Evolutionary conservation across 1,140 invertebrate species (phyloP).

Genomic region (Capitella teleta): DNA sequence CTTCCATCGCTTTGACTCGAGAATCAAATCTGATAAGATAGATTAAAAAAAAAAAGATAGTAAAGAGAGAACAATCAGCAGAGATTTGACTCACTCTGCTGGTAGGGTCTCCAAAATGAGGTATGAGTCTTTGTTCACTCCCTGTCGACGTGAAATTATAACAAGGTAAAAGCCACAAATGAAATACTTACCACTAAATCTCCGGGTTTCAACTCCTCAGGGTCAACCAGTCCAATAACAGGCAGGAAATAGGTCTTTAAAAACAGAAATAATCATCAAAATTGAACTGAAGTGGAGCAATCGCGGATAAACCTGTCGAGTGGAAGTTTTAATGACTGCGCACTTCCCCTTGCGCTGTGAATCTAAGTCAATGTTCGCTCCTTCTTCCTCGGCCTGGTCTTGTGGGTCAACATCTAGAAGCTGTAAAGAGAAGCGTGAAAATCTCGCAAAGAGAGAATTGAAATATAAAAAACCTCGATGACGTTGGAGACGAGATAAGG

Average conservation of each 20-base stretch:
- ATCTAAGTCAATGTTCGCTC: slow-evolving; percentile 95
- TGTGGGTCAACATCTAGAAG: slow-evolving; percentile 82
- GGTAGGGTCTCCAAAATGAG: slow-evolving; percentile 90
- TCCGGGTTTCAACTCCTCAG: slow-evolving; percentile 92
- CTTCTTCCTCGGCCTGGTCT: slow-evolving; percentile 93
- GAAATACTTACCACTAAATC: slow-evolving; percentile 62
- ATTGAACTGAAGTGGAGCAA: neutral
- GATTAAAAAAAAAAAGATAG: too few relatives aligned
- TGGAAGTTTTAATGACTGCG: slow-evolving; percentile 99
- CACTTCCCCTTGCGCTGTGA: slow-evolving; percentile 98
- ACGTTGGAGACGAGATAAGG: slow-evolving; percentile 99
- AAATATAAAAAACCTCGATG: slow-evolving; percentile 61
- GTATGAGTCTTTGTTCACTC: slow-evolving; percentile 99
- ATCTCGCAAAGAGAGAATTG: neutral
- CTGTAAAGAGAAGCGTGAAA: slow-evolving; percentile 35
- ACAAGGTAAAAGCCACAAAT: neutral
- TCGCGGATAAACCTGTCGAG: slow-evolving; percentile 55
- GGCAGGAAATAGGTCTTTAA: slow-evolving; percentile 92
- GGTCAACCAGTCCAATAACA: slow-evolving; percentile 95
- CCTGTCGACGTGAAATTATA: slow-evolving; percentile 37
- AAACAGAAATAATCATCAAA: slow-evolving; percentile 11
- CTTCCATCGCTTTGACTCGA: slow-evolving; percentile 99
- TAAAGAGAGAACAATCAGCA: too few relatives aligned
- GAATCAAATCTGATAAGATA: slow-evolving; percentile 81
- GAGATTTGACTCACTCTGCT: too few relatives aligned